phyloP scores from a whole-genome alignment of 2,888 invertebrate genomes.

The Microplitis manilae region DNA sequence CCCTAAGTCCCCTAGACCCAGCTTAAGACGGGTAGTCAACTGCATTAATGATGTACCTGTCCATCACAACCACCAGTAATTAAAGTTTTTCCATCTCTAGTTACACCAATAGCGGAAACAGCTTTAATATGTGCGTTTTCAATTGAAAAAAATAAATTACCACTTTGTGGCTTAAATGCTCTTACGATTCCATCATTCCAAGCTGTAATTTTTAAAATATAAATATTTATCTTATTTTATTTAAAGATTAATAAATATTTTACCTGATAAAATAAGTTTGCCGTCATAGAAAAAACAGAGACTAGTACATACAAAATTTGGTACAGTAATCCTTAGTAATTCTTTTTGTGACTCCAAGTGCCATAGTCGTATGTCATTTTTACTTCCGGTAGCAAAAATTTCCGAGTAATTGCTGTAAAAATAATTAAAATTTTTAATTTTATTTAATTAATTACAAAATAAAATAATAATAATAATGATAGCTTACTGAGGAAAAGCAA shows the following conservation, averaged over 20 bases:
- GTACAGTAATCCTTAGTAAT: conserved; percentile 85
- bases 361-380: conserved; percentile 91
- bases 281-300: conserved; percentile 86
- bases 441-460: background rate
- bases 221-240: background rate
- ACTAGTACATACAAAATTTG: conserved; percentile 89
- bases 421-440: background rate
- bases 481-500: conserved; percentile 87
- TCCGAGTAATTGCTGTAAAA: conserved; percentile 81
- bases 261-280: conserved; percentile 84
- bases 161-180: conserved; percentile 87
- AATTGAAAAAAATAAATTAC: conserved; percentile 86
- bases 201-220: conserved; percentile 65
- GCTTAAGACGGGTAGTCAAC: too few relatives aligned
- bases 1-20: too few relatives aligned
- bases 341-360: conserved; percentile 83
- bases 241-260: conserved; percentile 25
- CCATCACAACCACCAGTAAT: conserved; percentile 94
- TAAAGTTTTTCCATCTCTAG: conserved; percentile 79
- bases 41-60: conserved; percentile 74
- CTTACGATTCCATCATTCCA: conserved; percentile 90
- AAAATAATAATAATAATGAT: background rate
- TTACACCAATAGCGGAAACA: conserved; percentile 86
- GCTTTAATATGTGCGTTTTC: conserved; percentile 92
- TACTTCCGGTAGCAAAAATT: conserved; percentile 90